Evolutionary conservation across 2,797 vertebrate species (phyloP), one percentile per base, ranked within the genome.

Genomic region (Sebastes cheni): DNA sequence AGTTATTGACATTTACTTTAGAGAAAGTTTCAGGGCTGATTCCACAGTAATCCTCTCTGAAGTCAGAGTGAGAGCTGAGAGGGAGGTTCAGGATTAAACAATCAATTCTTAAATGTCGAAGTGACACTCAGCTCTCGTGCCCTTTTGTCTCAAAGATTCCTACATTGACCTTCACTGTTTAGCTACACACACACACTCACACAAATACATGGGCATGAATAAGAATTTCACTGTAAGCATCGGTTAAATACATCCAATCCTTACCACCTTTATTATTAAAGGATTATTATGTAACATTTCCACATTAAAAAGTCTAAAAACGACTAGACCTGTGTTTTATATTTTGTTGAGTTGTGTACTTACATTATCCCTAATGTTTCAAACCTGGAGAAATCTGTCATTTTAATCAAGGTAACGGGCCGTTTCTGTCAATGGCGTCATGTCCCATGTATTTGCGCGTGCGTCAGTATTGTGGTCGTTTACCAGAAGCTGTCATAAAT

Each of bases 1-100:
- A 30, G 13, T 59, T 84, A 84, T 80, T 67, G 77, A 74, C 54
- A 58, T 80, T 86, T 83, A 50, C 73, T 81, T 84, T 75, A 68
- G n/a, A 67, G 55, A 65, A 67, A 25, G 7, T 79, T 80, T 67
- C 23, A 32, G 13, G 34, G 30, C 14, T 52, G 62, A 83, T 66
- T 89, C 23, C 27, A 20, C 34, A 42, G 36, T 81, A 86, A 80
- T 83, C 79, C 75, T 77, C 72, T 79, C 30, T 65, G 12, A 76
- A 79, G 77, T 77, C 59, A 62, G 54, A 54, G 60, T 64, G 18
- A 34, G 69, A 86, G 67, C 36, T 46, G 58, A 82, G 56, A 64
- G 46, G 66, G 50, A 67, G 50, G 55, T 32, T 72, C 1, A n/a
- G 55, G 73, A 89, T 89, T 32, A 70, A 81, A 80, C 3, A 39